Conservation (phyloP, 1,140 invertebrate species). For the Saxidomus purpurata region DNA sequence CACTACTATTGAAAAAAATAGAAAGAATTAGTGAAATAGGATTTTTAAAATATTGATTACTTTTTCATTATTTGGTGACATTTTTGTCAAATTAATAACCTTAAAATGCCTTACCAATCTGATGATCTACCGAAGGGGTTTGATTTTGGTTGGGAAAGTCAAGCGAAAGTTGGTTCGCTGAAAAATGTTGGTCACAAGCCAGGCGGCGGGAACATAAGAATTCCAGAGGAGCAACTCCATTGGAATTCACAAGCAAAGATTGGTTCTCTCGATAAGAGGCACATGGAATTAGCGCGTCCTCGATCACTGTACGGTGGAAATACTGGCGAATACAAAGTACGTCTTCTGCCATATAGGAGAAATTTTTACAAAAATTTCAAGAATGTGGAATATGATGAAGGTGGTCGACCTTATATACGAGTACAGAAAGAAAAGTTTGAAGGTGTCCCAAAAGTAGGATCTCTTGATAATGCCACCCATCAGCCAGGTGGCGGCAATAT, state of each 20-base stretch:
- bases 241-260: constrained; percentile 81
- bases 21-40: background rate
- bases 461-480: constrained; percentile 96
- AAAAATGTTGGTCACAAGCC: constrained; percentile 92
- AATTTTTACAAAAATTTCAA: constrained; percentile 63
- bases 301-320: constrained; percentile 18
- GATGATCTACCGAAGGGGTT: constrained; percentile 52
- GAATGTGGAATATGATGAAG: constrained; percentile 61
- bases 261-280: constrained; percentile 76
- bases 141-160: constrained; percentile 60
- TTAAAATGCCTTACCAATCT: constrained; percentile 31
- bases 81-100: background rate
- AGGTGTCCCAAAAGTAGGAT: constrained; percentile 86
- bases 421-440: constrained; percentile 62
- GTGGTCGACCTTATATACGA: constrained; percentile 51
- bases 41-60: too few relatives aligned
- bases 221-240: constrained; percentile 67
- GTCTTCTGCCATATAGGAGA: constrained; percentile 63
- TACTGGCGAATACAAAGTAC: constrained; percentile 46
- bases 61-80: background rate
- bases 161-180: constrained; percentile 93
- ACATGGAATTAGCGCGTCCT: constrained; percentile 56
- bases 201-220: constrained; percentile 66
- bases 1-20: background rate
- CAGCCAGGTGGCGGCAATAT: constrained; percentile 93